These are phyloP conservation scores for Drosophila trapezifrons DNA, from an alignment of 1,140 invertebrate species.

Conservation along the genomic window DNA sequence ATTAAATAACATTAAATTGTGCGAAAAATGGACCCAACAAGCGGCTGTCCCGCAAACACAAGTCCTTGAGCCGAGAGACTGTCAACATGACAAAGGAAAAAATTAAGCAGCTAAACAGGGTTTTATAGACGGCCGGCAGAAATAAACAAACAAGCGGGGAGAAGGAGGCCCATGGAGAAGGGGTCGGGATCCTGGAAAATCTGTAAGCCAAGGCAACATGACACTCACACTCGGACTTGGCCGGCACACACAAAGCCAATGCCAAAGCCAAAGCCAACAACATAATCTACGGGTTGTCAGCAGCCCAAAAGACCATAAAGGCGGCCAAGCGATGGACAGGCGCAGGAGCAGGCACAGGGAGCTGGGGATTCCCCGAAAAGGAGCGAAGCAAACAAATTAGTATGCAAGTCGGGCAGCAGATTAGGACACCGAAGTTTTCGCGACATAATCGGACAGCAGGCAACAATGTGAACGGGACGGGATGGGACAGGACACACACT, in stretches of 20 bases:
- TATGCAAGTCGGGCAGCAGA: constrained; percentile 81
- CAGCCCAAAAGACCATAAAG: constrained; percentile 73
- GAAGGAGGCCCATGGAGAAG: constrained; percentile 29
- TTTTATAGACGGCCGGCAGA: constrained; percentile 68
- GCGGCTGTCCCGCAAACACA: constrained; percentile 33
- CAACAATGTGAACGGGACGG: constrained; percentile 50
- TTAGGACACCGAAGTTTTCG: constrained; percentile 83
- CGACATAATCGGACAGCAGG: constrained; percentile 72
- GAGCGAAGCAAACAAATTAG: constrained; percentile 76
- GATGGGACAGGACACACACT: constrained; percentile 23
- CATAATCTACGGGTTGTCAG: constrained; percentile 83
- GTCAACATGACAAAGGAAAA: constrained; percentile 81
- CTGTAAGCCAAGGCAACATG: constrained; percentile 67
- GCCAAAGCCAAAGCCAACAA: constrained; percentile 71
- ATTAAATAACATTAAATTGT: constrained; percentile 83
- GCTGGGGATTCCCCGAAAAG: constrained; percentile 11
- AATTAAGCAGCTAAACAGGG: constrained; percentile 81
- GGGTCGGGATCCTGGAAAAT: constrained; percentile 36
- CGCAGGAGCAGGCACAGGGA: constrained; percentile 1
- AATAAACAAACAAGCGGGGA: constrained; percentile 64
- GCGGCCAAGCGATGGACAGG: constrained; percentile 41
- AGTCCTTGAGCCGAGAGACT: constrained; percentile 65
- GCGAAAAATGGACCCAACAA: constrained; percentile 68
- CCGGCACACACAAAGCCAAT: constrained; percentile 36
- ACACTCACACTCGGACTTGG: constrained; percentile 53